Percentiles rank a stretch among this genome's conserved stretches.
phyloP scores from a whole-genome alignment of 2,797 vertebrate genomes.

The Salarias fasciatus region DNA sequence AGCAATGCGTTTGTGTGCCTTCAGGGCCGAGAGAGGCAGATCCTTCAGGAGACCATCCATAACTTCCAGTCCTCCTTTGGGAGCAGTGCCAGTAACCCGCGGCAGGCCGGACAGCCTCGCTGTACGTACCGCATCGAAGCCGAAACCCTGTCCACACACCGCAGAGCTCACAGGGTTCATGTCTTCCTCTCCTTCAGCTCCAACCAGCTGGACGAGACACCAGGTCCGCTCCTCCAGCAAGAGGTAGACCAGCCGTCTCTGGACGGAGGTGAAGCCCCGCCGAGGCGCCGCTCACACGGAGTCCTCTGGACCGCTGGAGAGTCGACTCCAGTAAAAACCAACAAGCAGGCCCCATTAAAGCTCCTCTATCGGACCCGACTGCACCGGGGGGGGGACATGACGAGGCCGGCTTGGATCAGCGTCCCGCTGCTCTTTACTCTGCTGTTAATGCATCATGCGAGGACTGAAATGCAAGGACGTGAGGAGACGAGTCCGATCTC shows the following conservation, averaged over 20 bases:
- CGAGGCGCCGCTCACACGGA: conserved; percentile 10
- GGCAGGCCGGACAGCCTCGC: conserved; percentile 85
- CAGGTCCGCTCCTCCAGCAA: conserved; percentile 84
- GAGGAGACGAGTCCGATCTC: conserved; percentile 14
- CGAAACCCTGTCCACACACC: too few relatives aligned
- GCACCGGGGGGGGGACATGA: conserved; percentile 14
- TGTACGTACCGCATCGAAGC: conserved; percentile 78
- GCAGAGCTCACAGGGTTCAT: background rate
- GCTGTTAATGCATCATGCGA: background rate
- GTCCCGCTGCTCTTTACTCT: conserved; percentile 22
- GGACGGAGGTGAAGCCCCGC: conserved; percentile 16
- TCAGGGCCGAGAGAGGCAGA: conserved; percentile 95
- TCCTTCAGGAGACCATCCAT: conserved; percentile 98
- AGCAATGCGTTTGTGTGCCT: background rate
- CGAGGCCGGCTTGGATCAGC: conserved; percentile 6
- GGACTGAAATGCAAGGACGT: conserved; percentile 1
- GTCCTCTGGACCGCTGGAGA: conserved; percentile 30
- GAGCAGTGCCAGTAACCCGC: conserved; percentile 95
- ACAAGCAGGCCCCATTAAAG: conserved; percentile 5
- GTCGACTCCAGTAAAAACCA: conserved; percentile 27
- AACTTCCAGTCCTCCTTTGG: conserved; percentile 99
- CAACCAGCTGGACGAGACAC: conserved; percentile 84
- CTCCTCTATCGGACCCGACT: background rate
- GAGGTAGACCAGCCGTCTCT: conserved; percentile 73
- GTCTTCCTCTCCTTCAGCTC: conserved; percentile 64